phyloP scores from a whole-genome alignment of 2,797 vertebrate species.

The Epinephelus malabaricus region DNA sequence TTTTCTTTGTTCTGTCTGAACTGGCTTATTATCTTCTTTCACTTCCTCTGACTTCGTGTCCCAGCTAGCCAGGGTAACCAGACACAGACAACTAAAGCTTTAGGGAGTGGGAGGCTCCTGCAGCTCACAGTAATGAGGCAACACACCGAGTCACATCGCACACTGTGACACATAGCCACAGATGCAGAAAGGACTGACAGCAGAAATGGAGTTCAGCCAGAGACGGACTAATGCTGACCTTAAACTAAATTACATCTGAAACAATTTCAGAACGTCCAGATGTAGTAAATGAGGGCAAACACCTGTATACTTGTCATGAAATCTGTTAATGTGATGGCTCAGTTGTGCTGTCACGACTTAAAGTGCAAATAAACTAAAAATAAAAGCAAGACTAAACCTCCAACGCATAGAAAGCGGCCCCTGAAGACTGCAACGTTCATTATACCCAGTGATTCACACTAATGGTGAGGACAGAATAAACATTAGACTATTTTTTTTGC shows the following conservation, averaged over 20 bases:
- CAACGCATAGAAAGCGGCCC: background rate
- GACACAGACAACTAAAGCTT: conserved; percentile 40
- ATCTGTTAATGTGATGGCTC: background rate
- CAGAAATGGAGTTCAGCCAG: conserved; percentile 25
- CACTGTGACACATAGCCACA: conserved; percentile 18
- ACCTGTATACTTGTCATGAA: background rate
- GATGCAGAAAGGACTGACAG: conserved; percentile 18
- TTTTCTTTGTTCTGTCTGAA: conserved; percentile 47
- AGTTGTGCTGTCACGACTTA: background rate
- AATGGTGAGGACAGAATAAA: background rate
- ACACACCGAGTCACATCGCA: conserved; percentile 52
- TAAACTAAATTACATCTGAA: conserved; percentile 34
- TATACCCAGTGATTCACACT: background rate
- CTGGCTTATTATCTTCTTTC: conserved; percentile 54
- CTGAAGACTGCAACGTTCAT: conserved; percentile 5
- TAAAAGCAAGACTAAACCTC: background rate
- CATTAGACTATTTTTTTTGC: too few species aligned
- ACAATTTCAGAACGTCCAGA: conserved; percentile 26
- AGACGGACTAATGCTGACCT: conserved; percentile 31
- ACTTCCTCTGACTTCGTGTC: conserved; percentile 40
- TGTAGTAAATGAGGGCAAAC: conserved; percentile 1
- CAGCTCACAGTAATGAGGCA: conserved; percentile 68
- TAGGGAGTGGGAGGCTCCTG: conserved; percentile 48
- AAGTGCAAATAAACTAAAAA: background rate
- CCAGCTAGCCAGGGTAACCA: conserved; percentile 21